A percentile compares a stretch with the other conserved stretches of the same genome.
Evolutionary conservation across 2,888 invertebrate genomes (phyloP).

Genomic region (Megamerina dolium): DNA sequence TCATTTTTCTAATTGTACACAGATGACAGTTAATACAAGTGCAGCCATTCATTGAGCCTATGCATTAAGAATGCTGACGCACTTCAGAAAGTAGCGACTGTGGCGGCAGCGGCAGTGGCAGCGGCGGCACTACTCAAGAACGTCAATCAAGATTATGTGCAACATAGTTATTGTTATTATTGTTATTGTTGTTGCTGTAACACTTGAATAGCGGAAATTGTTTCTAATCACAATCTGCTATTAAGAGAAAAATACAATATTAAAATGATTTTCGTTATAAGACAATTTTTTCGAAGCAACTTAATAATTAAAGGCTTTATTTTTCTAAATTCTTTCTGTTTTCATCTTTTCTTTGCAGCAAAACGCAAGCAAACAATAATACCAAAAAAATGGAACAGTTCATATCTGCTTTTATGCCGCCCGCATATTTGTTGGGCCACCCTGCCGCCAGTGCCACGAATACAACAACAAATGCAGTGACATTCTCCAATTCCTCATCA

Average conservation of each 20-base stretch:
- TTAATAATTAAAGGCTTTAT: background rate
- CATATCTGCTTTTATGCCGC: slow-evolving; percentile 44
- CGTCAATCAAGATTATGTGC: slow-evolving; percentile 13
- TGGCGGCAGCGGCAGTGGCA: too few species aligned
- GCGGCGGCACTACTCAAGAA: slow-evolving; percentile 8
- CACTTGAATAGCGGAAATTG: slow-evolving; percentile 9
- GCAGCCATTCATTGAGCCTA: slow-evolving; percentile 13
- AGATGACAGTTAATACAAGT: slow-evolving; percentile 16
- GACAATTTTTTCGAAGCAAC: background rate
- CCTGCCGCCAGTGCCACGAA: too few species aligned
- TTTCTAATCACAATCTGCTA: too few species aligned
- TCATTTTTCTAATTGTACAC: slow-evolving; percentile 15
- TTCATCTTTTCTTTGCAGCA: slow-evolving; percentile 19
- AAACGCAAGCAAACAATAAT: background rate
- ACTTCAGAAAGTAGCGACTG: too few species aligned
- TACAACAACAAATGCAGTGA: slow-evolving; percentile 18
- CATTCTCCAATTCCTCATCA: slow-evolving; percentile 20
- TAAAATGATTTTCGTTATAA: slow-evolving; percentile 1
- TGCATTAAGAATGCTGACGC: too few species aligned
- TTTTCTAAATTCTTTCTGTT: slow-evolving; percentile 8
- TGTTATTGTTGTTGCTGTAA: background rate
- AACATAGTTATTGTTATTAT: too few species aligned
- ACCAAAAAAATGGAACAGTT: slow-evolving; percentile 41
- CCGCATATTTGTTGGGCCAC: slow-evolving; percentile 49
- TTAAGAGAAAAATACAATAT: too few species aligned